phyloP scores from a whole-genome alignment of 35 echinoderm and acorn worm species.

The Heliocidaris erythrogramma region DNA sequence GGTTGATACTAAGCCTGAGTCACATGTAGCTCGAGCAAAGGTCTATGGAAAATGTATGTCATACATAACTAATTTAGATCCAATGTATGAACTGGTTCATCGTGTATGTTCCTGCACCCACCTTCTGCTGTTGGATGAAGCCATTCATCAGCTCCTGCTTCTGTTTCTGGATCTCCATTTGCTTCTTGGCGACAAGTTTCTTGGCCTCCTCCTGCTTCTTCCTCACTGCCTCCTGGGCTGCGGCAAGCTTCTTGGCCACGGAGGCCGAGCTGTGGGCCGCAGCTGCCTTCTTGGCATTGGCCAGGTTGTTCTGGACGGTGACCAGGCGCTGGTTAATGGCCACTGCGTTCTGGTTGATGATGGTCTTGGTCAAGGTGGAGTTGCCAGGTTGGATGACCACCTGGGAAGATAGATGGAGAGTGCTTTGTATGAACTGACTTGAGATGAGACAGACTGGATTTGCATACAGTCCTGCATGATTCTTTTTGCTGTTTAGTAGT shows the following conservation, averaged over 20 bases:
- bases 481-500: too few species aligned
- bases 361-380: slow-evolving; percentile 74
- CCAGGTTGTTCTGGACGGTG: slow-evolving; percentile 16
- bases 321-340: slow-evolving; percentile 26
- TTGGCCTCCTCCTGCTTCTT: slow-evolving; percentile 83
- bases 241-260: slow-evolving; percentile 69
- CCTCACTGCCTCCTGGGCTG: slow-evolving; percentile 78
- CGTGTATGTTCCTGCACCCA: background rate
- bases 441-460: too few species aligned
- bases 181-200: slow-evolving; percentile 64
- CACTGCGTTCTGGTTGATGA: slow-evolving; percentile 71
- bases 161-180: slow-evolving; percentile 70
- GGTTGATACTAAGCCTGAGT: too few species aligned
- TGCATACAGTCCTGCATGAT: too few species aligned
- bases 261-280: slow-evolving; percentile 27
- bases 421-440: background rate
- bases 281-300: background rate
- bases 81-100: too few species aligned
- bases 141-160: slow-evolving; percentile 85
- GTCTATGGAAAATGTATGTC: too few species aligned
- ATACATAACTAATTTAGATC: too few species aligned
- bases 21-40: too few species aligned
- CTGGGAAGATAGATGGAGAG: background rate
- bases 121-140: slow-evolving; percentile 93
- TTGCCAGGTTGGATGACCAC: slow-evolving; percentile 36